Percentiles rank a stretch among this genome's conserved stretches.
Evolutionary conservation across 1,140 invertebrate genomes (phyloP).

Genomic region (Phortica variegata): DNA sequence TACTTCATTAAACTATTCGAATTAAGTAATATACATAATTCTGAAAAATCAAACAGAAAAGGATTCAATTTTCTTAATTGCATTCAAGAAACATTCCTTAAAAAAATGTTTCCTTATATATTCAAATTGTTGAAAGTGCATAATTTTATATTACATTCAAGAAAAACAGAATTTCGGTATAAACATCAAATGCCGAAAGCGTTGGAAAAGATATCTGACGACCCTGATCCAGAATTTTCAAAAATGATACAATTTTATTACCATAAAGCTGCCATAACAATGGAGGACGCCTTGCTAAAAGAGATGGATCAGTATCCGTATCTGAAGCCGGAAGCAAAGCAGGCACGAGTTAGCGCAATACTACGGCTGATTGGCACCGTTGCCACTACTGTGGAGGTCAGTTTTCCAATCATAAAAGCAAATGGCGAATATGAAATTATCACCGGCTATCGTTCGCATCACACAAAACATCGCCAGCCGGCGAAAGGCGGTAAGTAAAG

Average conservation of each 20-base stretch:
- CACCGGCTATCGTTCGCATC: conserved; percentile 79
- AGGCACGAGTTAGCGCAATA: conserved; percentile 67
- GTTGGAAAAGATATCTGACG: conserved; percentile 61
- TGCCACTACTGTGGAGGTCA: conserved; percentile 71
- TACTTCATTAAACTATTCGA: too few species aligned
- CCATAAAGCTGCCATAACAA: conserved; percentile 65
- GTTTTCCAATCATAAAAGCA: conserved; percentile 77
- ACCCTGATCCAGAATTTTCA: conserved; percentile 69
- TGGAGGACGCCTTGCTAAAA: conserved; percentile 68
- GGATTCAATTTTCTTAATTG: too few species aligned
- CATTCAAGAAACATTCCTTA: too few species aligned
- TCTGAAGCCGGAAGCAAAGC: conserved; percentile 65
- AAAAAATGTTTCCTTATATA: too few species aligned
- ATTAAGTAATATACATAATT: too few species aligned
- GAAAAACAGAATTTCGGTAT: conserved; percentile 29
- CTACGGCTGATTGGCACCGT: conserved; percentile 74
- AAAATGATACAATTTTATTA: conserved; percentile 75
- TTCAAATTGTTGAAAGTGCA: too few species aligned
- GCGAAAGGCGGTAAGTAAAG: conserved; percentile 70
- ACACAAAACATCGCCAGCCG: conserved; percentile 78
- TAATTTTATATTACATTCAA: too few species aligned
- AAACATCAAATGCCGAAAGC: conserved; percentile 64
- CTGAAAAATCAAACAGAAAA: too few species aligned
- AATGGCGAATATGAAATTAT: conserved; percentile 79
- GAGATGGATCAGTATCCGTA: conserved; percentile 62